Evolutionary conservation across 2,113 vertebrate genomes (phyloP).

Genomic region (Pterocles burchelli): DNA sequence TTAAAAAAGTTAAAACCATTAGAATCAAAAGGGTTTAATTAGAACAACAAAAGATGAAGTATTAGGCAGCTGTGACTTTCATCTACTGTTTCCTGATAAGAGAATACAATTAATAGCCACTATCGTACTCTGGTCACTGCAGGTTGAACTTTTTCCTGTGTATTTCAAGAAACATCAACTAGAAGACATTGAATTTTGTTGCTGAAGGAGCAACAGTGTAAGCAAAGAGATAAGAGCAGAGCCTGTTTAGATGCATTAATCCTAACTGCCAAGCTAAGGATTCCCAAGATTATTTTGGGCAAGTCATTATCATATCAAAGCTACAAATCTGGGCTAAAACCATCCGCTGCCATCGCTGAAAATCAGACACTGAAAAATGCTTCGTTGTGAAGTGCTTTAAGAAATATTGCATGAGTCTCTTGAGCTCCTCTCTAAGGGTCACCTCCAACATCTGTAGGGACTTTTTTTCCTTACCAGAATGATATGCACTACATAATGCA

Average conservation of each 20-base stretch:
- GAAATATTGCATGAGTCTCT: neutral
- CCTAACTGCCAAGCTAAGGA: constrained; percentile 10
- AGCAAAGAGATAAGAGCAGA: neutral
- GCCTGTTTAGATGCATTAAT: neutral
- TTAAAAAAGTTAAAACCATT: neutral
- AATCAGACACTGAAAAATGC: neutral
- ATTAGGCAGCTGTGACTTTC: neutral
- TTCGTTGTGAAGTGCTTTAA: neutral
- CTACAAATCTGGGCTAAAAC: constrained; percentile 18
- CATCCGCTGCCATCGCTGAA: neutral
- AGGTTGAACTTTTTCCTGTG: neutral
- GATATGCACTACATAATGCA: neutral
- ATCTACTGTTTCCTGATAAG: neutral
- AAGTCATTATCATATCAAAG: neutral
- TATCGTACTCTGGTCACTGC: neutral
- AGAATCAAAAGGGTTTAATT: neutral
- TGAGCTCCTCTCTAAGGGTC: neutral
- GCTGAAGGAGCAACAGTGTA: neutral
- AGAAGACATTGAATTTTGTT: neutral
- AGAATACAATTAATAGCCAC: neutral
- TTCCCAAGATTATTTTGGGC: neutral
- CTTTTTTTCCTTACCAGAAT: neutral
- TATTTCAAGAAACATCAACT: neutral
- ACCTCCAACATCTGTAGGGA: neutral
- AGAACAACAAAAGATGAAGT: neutral